phyloP scores from a whole-genome alignment of 2,888 invertebrate genomes.

The Oscheius myriophilus region DNA sequence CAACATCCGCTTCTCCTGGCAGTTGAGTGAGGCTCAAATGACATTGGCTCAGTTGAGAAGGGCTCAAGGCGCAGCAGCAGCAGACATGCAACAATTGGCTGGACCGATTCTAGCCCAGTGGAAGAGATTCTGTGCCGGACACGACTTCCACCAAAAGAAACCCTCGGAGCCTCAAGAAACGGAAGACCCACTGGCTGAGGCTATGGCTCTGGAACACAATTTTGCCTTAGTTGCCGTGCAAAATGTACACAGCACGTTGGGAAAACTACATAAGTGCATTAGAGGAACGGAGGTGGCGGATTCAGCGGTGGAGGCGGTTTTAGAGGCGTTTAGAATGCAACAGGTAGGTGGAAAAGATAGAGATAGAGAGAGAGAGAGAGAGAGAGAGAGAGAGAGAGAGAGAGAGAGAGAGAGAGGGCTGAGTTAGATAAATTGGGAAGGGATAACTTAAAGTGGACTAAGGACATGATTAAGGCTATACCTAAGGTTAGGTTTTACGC shows the following conservation, averaged over 20 bases:
- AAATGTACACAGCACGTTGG: conserved; percentile 77
- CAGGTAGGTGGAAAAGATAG: no score
- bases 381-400: no score
- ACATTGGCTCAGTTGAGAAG: conserved; percentile 78
- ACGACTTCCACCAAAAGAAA: conserved; percentile 64
- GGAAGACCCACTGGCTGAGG: conserved; percentile 37
- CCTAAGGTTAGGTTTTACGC: no score
- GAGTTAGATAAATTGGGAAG: no score
- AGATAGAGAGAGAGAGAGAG: no score
- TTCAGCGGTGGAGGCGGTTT: conserved; percentile 59
- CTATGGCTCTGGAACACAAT: conserved; percentile 41
- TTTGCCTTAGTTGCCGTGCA: conserved; percentile 70
- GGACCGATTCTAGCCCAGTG: conserved; percentile 83
- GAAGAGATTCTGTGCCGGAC: conserved; percentile 80
- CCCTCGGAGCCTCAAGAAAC: conserved; percentile 77
- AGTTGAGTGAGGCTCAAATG: conserved; percentile 77
- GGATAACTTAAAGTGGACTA: no score
- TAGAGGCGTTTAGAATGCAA: conserved; percentile 8
- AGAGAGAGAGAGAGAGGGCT: no score
- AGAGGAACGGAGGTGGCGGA: conserved; percentile 76
- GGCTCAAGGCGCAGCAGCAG: neutral
- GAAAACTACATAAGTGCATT: conserved; percentile 77
- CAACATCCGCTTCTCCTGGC: conserved; percentile 87
- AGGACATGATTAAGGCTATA: no score
- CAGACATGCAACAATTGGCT: conserved; percentile 76